Evolutionary conservation across 2,113 vertebrate genomes (phyloP).

Genomic region (Pseudorhombus dupliciocellatus): DNA sequence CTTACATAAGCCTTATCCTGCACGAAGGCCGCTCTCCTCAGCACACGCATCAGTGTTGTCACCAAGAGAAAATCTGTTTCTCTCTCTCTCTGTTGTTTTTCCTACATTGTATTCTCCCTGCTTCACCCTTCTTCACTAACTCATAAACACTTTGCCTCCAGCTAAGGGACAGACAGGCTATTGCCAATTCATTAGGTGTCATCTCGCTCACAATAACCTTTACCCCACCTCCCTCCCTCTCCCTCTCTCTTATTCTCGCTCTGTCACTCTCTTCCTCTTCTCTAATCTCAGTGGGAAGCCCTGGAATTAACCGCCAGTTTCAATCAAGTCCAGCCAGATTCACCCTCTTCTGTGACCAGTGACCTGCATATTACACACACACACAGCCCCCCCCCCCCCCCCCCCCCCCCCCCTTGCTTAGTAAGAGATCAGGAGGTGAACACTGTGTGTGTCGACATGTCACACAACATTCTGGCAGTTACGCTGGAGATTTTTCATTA

Average conservation of each 20-base stretch:
- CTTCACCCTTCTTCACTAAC: not conserved
- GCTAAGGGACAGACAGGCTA: constrained; percentile 36
- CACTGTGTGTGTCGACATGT: constrained; percentile 21
- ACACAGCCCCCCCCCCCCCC: constrained; percentile 14
- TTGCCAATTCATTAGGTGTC: constrained; percentile 49
- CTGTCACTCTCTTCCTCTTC: constrained; percentile 30
- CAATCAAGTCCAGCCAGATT: constrained; percentile 76
- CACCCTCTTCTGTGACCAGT: constrained; percentile 59
- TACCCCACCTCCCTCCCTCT: constrained; percentile 11
- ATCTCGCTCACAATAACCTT: constrained; percentile 49
- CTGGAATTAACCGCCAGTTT: constrained; percentile 73
- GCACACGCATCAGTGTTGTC: not conserved
- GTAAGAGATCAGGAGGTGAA: constrained; percentile 55
- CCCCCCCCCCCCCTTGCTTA: constrained; percentile 23
- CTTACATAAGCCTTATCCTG: not conserved
- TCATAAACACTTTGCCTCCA: constrained; percentile 1
- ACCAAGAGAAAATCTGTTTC: not conserved
- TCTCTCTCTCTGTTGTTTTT: constrained; percentile 9
- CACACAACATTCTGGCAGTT: constrained; percentile 51
- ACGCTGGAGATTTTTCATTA: constrained; percentile 54
- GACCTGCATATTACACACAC: constrained; percentile 68
- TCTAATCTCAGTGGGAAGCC: constrained; percentile 71
- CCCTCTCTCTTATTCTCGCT: constrained; percentile 2
- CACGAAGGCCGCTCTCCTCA: not conserved
- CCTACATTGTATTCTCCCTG: not conserved